Base-by-base conservation (phyloP, 2,888 invertebrate genomes). In the Phengaris arion region DNA sequence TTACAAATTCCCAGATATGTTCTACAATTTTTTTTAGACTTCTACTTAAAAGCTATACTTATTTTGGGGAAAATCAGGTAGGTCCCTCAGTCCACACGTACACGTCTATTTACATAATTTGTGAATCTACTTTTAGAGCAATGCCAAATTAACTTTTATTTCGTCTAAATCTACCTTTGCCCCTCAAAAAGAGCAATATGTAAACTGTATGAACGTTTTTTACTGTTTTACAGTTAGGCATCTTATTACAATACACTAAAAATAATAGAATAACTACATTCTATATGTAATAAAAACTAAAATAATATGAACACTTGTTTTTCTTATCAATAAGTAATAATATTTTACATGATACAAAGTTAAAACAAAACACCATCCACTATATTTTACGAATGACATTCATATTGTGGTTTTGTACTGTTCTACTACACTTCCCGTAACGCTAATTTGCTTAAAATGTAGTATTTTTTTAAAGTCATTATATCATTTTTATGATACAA, bases 231-330 rank as follows among this genome's bases (percentile, higher is more conserved):
- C 91, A 92, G 90, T 89, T 89, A 74, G 54, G 72, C 72, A 72
- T 52, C 72, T 77, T 89, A 91, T 84, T 83, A 85, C 83, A 85
- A 87, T 90, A 90, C 85, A 86, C 77, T 79, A 78, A 64, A 64
- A 12, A 78, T 77, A 78, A 79, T 79, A 79, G 86, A 86, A 87
- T 85, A 86, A 89, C 86, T 85, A 88, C 87, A 87, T 80, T 86
- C 88, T 92, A 92, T 51, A 74, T 48, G 15, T 64, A 69, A 84
- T 88, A 81, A 81, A 79, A 82, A 91, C 91, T 91, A 93, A 92
- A 91, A 91, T 92, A 87, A 91, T 92, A 93, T 93, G 93, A 93
- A 93, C 93, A 93, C 93, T 93, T 93, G 89, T 91, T 91, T 55
- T 91, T 83, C 91, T 92, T 92, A 92, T 81, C 78, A 77, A 87